These are phyloP conservation scores for Otis tarda DNA, from an alignment of 2,113 vertebrate species.

Conservation along the genomic window DNA sequence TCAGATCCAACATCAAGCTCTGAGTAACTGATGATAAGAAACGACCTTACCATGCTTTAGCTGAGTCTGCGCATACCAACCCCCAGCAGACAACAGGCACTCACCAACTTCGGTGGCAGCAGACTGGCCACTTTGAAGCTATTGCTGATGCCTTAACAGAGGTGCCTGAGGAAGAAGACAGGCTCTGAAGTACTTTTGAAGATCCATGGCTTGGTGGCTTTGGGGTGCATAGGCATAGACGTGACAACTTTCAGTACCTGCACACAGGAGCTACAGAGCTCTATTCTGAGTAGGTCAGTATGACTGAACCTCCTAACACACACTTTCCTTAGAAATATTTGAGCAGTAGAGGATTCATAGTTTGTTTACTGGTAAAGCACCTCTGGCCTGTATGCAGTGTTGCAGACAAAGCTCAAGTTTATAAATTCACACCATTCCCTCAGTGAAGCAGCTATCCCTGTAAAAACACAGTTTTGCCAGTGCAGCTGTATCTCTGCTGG, in stretches of 20 bases:
- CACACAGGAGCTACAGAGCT: background rate
- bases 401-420: background rate
- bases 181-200: background rate
- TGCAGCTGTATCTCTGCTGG: background rate
- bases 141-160: background rate
- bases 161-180: background rate
- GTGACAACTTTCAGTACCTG: background rate
- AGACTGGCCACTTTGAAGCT: background rate
- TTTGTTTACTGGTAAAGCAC: background rate
- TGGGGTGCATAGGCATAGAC: background rate
- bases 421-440: background rate
- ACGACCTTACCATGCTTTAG: background rate
- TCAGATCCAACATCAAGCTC: background rate
- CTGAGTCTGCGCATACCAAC: accelerated
- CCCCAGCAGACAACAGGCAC: background rate
- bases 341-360: background rate
- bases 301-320: background rate
- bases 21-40: background rate
- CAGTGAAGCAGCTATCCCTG: background rate
- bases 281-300: background rate
- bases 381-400: background rate
- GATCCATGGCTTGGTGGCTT: accelerated
- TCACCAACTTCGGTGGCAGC: background rate
- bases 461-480: background rate
- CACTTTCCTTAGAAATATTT: background rate